phyloP scores from a whole-genome alignment of 2,113 vertebrate genomes.

The Ptilorrhoa leucosticta region DNA sequence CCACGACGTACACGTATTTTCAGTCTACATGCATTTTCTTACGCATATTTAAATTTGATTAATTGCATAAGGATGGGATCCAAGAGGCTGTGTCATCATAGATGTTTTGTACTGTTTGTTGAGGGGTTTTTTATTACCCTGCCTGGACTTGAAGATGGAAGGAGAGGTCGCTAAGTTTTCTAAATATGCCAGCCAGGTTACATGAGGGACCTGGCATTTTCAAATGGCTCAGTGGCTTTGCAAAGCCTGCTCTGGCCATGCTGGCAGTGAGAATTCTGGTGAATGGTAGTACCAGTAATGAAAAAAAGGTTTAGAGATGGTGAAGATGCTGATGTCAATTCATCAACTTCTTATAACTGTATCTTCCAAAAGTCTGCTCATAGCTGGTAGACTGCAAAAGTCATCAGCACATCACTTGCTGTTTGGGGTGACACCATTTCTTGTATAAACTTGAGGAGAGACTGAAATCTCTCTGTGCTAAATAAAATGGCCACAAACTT shows the following conservation, averaged over 20 bases:
- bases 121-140: background rate
- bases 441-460: accelerated
- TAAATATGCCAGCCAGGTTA: accelerated
- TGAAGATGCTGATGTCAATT: background rate
- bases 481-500: background rate
- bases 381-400: background rate
- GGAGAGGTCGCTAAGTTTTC: background rate
- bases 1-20: background rate
- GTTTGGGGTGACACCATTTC: background rate
- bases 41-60: background rate
- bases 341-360: background rate
- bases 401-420: background rate
- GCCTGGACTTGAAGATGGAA: background rate
- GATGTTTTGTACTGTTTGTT: background rate
- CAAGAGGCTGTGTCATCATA: background rate
- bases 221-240: background rate
- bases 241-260: background rate
- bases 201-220: background rate
- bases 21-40: background rate
- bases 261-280: background rate
- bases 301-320: background rate
- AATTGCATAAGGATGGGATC: background rate
- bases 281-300: no score
- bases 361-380: background rate
- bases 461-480: background rate